Conservation (phyloP, 2,888 invertebrate species). For the Drosophila melanosoma region DNA sequence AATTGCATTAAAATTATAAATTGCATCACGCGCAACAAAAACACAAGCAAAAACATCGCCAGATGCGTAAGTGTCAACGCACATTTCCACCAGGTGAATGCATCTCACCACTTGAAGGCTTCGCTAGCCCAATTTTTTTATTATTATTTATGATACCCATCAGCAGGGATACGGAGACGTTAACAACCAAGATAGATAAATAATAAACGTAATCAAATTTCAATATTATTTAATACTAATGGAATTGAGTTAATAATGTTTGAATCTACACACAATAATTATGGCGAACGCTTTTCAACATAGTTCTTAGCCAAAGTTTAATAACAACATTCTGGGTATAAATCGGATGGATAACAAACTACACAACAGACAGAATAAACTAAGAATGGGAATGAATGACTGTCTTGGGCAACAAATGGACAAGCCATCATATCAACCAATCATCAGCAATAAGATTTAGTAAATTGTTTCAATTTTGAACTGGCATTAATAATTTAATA, state of each 20-base stretch:
- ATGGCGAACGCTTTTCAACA: not conserved
- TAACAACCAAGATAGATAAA: not conserved
- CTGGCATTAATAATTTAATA: not conserved
- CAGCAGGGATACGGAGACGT: conserved; percentile 37
- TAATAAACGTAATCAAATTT: not conserved
- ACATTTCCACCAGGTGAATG: conserved; percentile 40
- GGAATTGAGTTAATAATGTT: not conserved
- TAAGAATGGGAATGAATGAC: not conserved
- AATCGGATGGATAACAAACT: not conserved
- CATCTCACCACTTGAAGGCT: conserved; percentile 57
- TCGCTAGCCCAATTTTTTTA: conserved; percentile 57
- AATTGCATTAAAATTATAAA: conserved; percentile 72
- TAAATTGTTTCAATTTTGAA: not conserved
- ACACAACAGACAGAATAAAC: not conserved
- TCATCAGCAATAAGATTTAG: not conserved
- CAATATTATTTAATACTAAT: not conserved
- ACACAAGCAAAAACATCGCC: not conserved
- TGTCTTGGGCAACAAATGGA: not conserved
- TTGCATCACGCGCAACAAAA: conserved; percentile 42
- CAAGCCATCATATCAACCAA: not conserved
- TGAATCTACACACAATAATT: not conserved
- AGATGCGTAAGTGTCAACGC: conserved; percentile 48
- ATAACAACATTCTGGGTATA: not conserved
- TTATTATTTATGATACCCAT: conserved; percentile 67
- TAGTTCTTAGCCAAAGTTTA: not conserved